Evolutionary conservation across 2,888 invertebrate genomes (phyloP), one percentile per base, ranked within the genome.

Genomic region (Vesta saturnalis): DNA sequence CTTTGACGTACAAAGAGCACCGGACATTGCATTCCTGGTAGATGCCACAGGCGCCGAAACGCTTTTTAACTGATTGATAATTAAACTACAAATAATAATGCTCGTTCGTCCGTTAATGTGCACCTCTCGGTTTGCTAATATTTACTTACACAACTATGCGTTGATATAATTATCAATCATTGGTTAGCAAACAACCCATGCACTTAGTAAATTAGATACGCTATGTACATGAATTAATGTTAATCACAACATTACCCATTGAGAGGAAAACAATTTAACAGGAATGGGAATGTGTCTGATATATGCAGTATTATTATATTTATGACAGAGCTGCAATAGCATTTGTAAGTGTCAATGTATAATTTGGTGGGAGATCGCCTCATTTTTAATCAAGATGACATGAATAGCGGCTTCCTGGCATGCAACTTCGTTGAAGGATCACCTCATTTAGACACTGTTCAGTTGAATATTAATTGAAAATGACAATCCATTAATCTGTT

Each of bases 301-400:
- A 59, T 65, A 52, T 59, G 52, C n/a, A n/a, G n/a, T n/a, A n/a
- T n/a, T n/a, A 61, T 64, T 65, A 71, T 71, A 77, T 76, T 77
- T 75, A 77, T 77, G 72, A 66, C 64, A 60, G 64, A 68, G 72
- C 69, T 73, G 75, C 71, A 56, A 70, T 72, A 79, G 79, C 79
- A 84, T 84, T 84, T 83, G 82, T 84, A 80, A 82, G 79, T 83
- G 83, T 83, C 83, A 82, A 81, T 82, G 82, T 78, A 82, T 81
- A 82, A 83, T 82, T 81, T 78, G 79, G 79, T 77, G 76, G 77
- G 80, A 81, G 80, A 81, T 77, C 76, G 79, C 78, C 78, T 82
- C 82, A 83, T 84, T 84, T 84, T 84, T 83, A 83, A 83, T 80
- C 78, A 77, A 74, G 80, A 79, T 81, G 82, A 81, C 82, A 77